Base-by-base conservation (phyloP, 1,140 invertebrate species). In the Tetragonula clypearis region DNA sequence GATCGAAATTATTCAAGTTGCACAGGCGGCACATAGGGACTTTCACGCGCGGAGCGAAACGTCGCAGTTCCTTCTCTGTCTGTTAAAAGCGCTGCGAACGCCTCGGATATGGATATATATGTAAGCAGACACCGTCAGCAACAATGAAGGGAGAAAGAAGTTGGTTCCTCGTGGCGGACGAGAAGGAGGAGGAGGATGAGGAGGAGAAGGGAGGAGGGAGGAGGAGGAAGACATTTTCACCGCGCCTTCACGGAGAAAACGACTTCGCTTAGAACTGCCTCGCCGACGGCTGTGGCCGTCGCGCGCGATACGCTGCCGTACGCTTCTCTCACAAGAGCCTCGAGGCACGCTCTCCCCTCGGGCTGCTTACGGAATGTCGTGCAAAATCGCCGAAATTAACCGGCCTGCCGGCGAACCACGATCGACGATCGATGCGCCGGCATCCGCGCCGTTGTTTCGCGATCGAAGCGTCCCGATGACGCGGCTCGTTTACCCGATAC, bases 371-470 rank as follows among this genome's bases (percentile, higher is more conserved):
- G 88, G 90, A 89, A 91, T 86, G 88, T 88, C 88, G 76, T 87
- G 87, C 80, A 87, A 91, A 91, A 89, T 90, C 87, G 74, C 68
- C 41, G 82, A 87, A 87, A 90, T 89, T 86, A 75, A 62, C 55
- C 74, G 88, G 53, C 56, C 66, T 49, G 35, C 19, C 62, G 76
- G 30, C 65, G 21, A 69, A 19, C 58, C 60, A 73, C 79, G 68
- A 62, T 56, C 83, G 41, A 72, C 69, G 73, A 74, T 82, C 88
- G 90, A 85, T 78, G 72, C 75, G 79, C 62, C 85, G 83, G 60
- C 73, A 78, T 69, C 41, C 66, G 41, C 68, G 72, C 23, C 66
- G 72, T 90, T 74, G 82, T 86, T 88, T 90, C 82, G 62, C 86
- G 86, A 77, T 86, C 85, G 82, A 79, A 80, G 68, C 90, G 86